Conservation (phyloP, 2,797 vertebrate genomes). For the Micrastur ruficollis region DNA sequence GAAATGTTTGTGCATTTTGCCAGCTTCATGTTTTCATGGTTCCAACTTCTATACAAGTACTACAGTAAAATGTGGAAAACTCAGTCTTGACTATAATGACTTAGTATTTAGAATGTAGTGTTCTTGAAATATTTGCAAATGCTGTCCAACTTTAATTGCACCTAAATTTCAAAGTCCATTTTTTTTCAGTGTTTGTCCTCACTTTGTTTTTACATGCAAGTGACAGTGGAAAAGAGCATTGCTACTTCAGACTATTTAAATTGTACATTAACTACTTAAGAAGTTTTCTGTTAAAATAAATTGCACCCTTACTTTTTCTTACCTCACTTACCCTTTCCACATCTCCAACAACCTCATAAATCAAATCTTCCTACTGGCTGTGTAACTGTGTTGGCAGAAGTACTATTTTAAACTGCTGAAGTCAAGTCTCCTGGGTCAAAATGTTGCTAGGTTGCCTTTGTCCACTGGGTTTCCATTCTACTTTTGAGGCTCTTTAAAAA, state of each 20-base stretch:
- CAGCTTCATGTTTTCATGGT: background rate
- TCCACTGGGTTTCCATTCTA: background rate
- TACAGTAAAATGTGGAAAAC: background rate
- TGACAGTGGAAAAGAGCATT: background rate
- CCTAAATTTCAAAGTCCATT: background rate
- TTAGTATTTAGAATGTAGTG: background rate
- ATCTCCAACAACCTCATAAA: background rate
- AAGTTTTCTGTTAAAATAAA: background rate
- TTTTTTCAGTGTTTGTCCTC: background rate
- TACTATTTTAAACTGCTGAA: background rate
- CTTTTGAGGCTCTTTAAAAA: background rate
- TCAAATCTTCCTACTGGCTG: background rate
- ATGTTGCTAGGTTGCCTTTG: background rate
- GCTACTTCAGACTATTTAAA: background rate
- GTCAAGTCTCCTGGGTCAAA: background rate
- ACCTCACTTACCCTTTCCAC: background rate
- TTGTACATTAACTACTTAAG: background rate
- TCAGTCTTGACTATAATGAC: background rate
- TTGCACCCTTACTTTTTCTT: background rate
- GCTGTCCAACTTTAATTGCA: background rate
- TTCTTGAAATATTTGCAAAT: background rate
- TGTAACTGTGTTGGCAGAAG: background rate
- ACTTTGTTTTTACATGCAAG: background rate
- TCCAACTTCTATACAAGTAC: background rate
- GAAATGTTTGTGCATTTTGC: background rate